phyloP scores from a whole-genome alignment of 2,113 vertebrate genomes.

The Labrus mixtus region DNA sequence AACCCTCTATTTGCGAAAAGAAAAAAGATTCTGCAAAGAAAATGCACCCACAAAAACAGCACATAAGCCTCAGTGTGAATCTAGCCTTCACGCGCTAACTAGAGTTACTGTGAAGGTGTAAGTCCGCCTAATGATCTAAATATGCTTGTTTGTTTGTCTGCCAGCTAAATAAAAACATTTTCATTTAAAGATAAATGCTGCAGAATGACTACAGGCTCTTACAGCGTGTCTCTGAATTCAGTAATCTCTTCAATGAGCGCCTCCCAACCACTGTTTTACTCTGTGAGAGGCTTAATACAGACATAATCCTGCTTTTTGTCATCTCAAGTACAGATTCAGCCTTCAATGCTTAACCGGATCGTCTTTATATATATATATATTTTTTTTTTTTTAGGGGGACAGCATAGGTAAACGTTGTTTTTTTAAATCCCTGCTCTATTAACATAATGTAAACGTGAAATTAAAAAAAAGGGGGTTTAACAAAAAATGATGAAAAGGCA shows the following conservation, averaged over 20 bases:
- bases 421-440: background rate
- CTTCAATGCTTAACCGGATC: slow-evolving; percentile 13
- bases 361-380: slow-evolving; percentile 37
- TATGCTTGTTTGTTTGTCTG: slow-evolving; percentile 39
- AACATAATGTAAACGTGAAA: background rate
- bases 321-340: slow-evolving; percentile 51
- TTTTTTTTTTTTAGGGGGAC: slow-evolving; percentile 1
- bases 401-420: background rate
- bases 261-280: slow-evolving; percentile 70
- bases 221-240: slow-evolving; percentile 41
- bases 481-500: background rate
- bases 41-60: background rate
- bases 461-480: background rate
- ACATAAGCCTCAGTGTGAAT: background rate
- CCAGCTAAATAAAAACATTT: slow-evolving; percentile 62
- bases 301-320: slow-evolving; percentile 73
- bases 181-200: slow-evolving; percentile 54
- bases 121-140: slow-evolving; percentile 38
- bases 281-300: slow-evolving; percentile 64
- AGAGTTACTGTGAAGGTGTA: slow-evolving; percentile 11
- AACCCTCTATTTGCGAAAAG: background rate
- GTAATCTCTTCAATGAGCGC: slow-evolving; percentile 67
- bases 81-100: slow-evolving; percentile 8
- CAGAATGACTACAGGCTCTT: slow-evolving; percentile 41
- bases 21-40: background rate